Base-by-base conservation (phyloP, 2,113 vertebrate species). In the Leucopsar rothschildi region DNA sequence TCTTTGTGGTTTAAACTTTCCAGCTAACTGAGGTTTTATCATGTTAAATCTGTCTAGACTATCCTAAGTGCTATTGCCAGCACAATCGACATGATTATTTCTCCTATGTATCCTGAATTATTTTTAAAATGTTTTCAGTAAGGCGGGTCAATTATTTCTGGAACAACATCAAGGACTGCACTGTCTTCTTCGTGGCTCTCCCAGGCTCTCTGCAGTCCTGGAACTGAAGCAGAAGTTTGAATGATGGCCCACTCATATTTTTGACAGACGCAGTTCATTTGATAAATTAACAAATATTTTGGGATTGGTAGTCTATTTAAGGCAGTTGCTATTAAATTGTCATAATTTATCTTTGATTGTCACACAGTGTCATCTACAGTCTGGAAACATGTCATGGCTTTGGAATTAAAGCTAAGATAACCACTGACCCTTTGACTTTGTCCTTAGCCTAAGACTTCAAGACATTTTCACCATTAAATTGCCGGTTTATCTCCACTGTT, bases 51-150 rank as follows among this genome's bases (percentile, higher is more conserved):
- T 73, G 24, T 91, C 56, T 73, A 64, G 69, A 66, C 45, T 50
- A 40, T 25, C 28, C 23, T 49, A 63, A 95, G 9, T 83, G 42
- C 16, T 89, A 35, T 4, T 50, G 42, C n/a, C 65, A 10, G 39
- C 7, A 25, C 53, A 91, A 57, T 55, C 1, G 2, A 70, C 37
- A n/a, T 29, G 22, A 64, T 78, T 94, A 65, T 85, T 92, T 87
- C 76, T 92, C 25, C 17, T 65, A 8, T 9, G 33, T 79, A 55
- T 72, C 25, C 23, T 69, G 42, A 90, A 79, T 66, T 95, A 83
- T 90, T 92, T 94, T 81, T 29, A n/a, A 90, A 86, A 88, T 77
- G 10, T 91, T 96, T 93, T 90, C 39, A 31, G 66, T 63, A 77
- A 80, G 42, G 77, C 0, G 0, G 29, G n/a, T 77, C 66, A 92